Conservation (phyloP, 2,888 invertebrate species). For the Trimorus sp. region DNA sequence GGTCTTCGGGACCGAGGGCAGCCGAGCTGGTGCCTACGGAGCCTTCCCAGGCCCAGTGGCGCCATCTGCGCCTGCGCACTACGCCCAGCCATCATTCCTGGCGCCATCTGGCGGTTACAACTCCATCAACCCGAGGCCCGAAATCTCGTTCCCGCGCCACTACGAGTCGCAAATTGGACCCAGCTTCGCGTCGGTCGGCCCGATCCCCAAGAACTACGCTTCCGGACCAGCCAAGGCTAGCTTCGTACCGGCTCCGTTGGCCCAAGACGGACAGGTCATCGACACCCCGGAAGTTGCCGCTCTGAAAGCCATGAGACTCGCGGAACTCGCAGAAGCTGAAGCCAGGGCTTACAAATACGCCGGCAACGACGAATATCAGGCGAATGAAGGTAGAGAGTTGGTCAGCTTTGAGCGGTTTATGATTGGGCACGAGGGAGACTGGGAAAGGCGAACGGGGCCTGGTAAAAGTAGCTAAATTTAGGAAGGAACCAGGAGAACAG, state of each 20-base stretch:
- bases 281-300: slow-evolving; percentile 81
- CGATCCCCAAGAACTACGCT: slow-evolving; percentile 67
- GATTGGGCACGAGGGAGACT: no score
- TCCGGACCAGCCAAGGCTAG: slow-evolving; percentile 68
- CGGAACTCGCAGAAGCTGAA: slow-evolving; percentile 79
- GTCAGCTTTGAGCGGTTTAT: no score
- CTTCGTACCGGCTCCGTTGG: slow-evolving; percentile 79
- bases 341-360: slow-evolving; percentile 78
- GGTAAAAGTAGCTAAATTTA: no score
- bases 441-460: no score
- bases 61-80: slow-evolving; percentile 61
- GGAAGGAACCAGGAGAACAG: no score
- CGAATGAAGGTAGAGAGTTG: no score
- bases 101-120: slow-evolving; percentile 43
- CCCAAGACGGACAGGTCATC: slow-evolving; percentile 79
- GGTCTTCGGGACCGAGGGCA: slow-evolving; percentile 57
- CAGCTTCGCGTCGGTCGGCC: slow-evolving; percentile 50
- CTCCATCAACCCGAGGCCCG: slow-evolving; percentile 56
- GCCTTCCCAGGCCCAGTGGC: slow-evolving; percentile 56
- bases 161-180: slow-evolving; percentile 45
- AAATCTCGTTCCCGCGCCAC: slow-evolving; percentile 60
- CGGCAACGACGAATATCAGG: slow-evolving; percentile 28
- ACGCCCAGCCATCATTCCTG: slow-evolving; percentile 35
- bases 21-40: slow-evolving; percentile 20
- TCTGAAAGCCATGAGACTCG: slow-evolving; percentile 77